Conservation (phyloP, 2,113 vertebrate genomes). For the Elephas maximus region DNA sequence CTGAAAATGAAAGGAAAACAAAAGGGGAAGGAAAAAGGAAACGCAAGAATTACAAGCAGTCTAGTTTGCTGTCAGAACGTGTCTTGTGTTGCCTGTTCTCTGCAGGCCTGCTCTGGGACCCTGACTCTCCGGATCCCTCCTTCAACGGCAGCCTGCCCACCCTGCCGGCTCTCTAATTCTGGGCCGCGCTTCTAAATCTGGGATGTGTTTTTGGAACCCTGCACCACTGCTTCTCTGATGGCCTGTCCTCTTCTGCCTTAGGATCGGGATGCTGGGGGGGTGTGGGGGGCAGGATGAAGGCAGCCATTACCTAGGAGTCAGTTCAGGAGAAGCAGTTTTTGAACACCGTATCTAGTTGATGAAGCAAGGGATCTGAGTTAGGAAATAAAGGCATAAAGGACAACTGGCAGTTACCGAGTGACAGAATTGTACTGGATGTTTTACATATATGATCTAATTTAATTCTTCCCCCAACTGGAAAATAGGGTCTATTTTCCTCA, state of each 20-base stretch:
- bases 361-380: background rate
- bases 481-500: background rate
- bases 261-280: background rate
- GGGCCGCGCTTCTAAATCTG: fast-evolving
- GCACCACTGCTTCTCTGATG: background rate
- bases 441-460: background rate
- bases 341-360: background rate
- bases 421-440: background rate
- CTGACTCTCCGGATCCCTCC: too few relatives aligned
- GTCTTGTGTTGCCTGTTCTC: background rate
- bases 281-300: background rate
- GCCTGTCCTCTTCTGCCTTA: background rate
- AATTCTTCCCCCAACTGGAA: background rate
- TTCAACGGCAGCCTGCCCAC: fast-evolving
- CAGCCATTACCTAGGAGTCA: background rate
- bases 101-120: fast-evolving
- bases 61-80: background rate
- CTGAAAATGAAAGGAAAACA: background rate
- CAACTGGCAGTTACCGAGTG: background rate
- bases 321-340: background rate
- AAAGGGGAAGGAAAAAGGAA: background rate
- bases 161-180: background rate
- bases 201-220: background rate
- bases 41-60: too few relatives aligned
- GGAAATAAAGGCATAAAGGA: background rate